Base-by-base conservation (phyloP, 1,140 invertebrate species). In the Cyclina sinensis region DNA sequence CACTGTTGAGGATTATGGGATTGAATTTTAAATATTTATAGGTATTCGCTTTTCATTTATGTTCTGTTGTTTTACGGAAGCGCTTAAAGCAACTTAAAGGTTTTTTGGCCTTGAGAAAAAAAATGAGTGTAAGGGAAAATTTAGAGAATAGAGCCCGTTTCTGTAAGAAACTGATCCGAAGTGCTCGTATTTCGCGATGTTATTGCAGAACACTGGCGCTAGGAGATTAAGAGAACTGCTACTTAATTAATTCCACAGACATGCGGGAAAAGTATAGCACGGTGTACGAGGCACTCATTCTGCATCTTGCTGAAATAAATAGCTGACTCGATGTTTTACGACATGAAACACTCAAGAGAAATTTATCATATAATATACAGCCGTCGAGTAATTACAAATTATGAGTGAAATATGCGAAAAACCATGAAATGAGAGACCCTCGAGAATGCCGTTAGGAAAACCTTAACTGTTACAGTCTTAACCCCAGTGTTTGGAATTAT, bases 361-460 rank as follows among this genome's bases (percentile, higher is more conserved):
- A 70, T 62, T 70, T 37, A 70, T 37, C 65, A 16, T 70, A 70
- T 39, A 37, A 70, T 70, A n/a, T n/a, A n/a, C n/a, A n/a, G 14
- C 14, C 35, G 65, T 18, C 7, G 65, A 70, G 65, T 70, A 70
- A 70, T 70, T 62, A 62, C 24, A 62, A 62, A 62, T 62, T 70
- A 35, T 70, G 65, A 70, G 35, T 70, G 65, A 70, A 70, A 37
- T 70, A 70, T 70, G 65, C 65, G 32, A 70, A 39, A 70, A 12
- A 30, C 65, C 32, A 37, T 70, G 65, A 70, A 37, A 70, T 62
- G 24, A 24, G 57, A 62, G 57, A 27, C 24, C 1, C 24, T 9
- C 18, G 7, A 27, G n/a, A 18, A 24, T n/a, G 57, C 5, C 2
- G 7, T 62, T 5, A 14, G 57, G 14, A 27, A 62, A 27, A 27